Evolutionary conservation across 2,797 vertebrate genomes (phyloP).

Genomic region (Columba guinea): DNA sequence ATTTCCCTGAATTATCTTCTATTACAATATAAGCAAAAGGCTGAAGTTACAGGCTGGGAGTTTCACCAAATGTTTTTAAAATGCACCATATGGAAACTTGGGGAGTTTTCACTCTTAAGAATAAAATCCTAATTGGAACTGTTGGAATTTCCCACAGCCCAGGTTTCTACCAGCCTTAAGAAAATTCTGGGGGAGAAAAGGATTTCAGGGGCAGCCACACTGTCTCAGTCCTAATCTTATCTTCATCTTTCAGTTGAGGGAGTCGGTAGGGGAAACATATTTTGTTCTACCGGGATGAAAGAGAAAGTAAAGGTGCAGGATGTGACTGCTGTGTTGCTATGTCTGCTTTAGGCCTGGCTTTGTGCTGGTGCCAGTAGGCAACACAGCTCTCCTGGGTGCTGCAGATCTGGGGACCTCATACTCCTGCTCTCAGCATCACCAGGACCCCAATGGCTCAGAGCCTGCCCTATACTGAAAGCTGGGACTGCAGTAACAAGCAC

Average conservation of each 20-base stretch:
- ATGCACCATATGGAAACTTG: not conserved
- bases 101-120: not conserved
- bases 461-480: accelerated
- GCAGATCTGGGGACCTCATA: not conserved
- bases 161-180: not conserved
- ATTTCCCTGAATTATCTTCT: not conserved
- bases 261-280: not conserved
- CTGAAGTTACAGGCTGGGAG: not conserved
- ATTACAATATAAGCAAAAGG: not conserved
- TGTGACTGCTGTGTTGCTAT: accelerated
- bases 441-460: accelerated
- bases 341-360: not conserved
- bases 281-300: not conserved
- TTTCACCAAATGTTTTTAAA: not conserved
- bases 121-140: not conserved
- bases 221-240: not conserved
- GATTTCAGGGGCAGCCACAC: accelerated
- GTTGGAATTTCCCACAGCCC: not conserved
- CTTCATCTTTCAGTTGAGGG: not conserved
- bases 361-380: accelerated
- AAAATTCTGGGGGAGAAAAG: not conserved
- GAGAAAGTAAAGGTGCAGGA: conserved; percentile 20
- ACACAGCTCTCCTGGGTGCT: not conserved
- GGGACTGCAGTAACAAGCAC: not conserved
- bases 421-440: not conserved